Percentiles rank a stretch among this genome's conserved stretches.
These are phyloP conservation scores for Tyto alba DNA, from an alignment of 2,113 vertebrate genomes.

Conservation along the genomic window DNA sequence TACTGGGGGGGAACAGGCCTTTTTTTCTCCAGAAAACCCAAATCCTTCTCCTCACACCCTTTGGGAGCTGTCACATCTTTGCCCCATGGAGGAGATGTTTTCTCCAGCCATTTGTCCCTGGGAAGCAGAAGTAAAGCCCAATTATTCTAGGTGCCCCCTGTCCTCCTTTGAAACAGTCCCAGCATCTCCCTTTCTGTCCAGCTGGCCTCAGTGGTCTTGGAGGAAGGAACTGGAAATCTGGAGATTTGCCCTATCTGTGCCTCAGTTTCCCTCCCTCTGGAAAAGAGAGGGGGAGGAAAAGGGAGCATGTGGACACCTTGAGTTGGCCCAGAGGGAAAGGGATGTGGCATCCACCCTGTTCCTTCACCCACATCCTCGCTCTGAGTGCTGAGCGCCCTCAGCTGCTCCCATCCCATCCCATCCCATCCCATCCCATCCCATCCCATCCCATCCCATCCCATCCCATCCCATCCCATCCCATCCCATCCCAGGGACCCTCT, in stretches of 20 bases:
- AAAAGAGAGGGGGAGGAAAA: background rate
- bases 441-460: no score
- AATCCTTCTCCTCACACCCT: background rate
- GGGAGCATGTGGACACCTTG: background rate
- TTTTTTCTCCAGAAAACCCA: background rate
- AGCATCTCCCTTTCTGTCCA: background rate
- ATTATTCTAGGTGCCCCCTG: background rate
- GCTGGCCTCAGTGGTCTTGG: no score
- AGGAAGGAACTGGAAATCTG: background rate
- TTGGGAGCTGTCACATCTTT: background rate
- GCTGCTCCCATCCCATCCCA: background rate
- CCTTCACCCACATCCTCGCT: background rate
- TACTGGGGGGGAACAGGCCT: background rate
- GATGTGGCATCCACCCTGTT: background rate
- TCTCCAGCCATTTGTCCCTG: fast-evolving
- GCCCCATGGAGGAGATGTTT: background rate
- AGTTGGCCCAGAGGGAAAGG: background rate
- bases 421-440: no score
- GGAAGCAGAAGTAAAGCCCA: background rate
- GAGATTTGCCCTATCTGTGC: fast-evolving
- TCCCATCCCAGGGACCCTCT: background rate
- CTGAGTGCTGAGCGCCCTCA: background rate
- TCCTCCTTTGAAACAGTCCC: background rate
- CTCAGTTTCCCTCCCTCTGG: background rate
- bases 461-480: background rate